A percentile compares a stretch with the other conserved stretches of the same genome.
These are phyloP conservation scores for Hydractinia symbiolongicarpus DNA, from an alignment of 30 jellyfish, hydroid and myxozoan genomes.

Conservation along the genomic window DNA sequence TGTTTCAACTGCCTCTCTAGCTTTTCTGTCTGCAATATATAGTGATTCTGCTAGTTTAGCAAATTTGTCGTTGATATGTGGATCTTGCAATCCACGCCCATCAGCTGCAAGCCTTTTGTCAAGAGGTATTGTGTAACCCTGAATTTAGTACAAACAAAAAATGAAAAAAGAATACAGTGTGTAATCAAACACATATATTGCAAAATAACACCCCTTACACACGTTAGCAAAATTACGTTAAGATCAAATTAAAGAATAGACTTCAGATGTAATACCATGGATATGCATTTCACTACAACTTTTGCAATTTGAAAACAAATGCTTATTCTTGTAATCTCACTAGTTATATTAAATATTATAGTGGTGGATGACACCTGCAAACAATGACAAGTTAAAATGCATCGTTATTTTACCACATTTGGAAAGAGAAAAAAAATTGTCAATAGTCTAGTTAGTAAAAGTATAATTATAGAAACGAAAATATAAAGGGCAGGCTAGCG, in stretches of 20 bases:
- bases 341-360: background rate
- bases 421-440: background rate
- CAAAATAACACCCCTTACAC: background rate
- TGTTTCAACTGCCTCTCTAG: conserved; percentile 98
- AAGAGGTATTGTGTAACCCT: conserved; percentile 99
- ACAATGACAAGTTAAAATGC: background rate
- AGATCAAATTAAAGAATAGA: background rate
- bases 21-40: conserved; percentile 99
- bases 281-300: background rate
- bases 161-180: background rate
- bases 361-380: too few species aligned
- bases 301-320: background rate
- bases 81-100: conserved; percentile 99
- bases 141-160: too few species aligned
- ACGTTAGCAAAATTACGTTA: background rate
- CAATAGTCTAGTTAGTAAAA: too few species aligned
- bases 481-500: too few species aligned
- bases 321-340: background rate
- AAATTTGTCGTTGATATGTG: conserved; percentile 97
- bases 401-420: background rate
- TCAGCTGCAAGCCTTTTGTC: conserved; percentile 99
- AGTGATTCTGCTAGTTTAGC: conserved; percentile 99
- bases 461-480: too few species aligned
- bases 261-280: background rate
- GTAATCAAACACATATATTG: background rate